These are phyloP conservation scores for Diprion similis DNA, from an alignment of 1,140 invertebrate genomes.

Conservation along the genomic window DNA sequence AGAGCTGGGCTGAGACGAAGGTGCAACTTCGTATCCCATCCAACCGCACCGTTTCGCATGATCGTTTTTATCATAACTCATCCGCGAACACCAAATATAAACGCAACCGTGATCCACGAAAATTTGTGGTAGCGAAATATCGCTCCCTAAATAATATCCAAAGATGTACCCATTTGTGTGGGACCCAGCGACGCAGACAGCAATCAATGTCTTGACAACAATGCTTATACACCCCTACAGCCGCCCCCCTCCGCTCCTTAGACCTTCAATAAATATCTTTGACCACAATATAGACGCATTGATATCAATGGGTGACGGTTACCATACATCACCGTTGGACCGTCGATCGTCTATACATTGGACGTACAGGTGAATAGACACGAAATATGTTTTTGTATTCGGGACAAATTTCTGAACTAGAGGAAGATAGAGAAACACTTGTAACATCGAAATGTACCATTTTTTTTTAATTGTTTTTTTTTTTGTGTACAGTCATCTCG, in stretches of 20 bases:
- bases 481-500: too few species aligned
- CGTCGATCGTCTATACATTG: neutral
- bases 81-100: neutral
- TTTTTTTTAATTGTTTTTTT: too few species aligned
- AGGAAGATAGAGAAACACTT: too few species aligned
- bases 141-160: neutral
- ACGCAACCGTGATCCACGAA: neutral
- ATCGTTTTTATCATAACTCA: neutral
- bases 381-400: neutral
- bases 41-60: too few species aligned
- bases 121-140: neutral
- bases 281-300: slow-evolving; percentile 2
- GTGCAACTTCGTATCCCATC: too few species aligned
- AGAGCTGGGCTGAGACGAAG: too few species aligned
- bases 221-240: neutral
- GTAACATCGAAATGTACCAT: too few species aligned
- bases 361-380: neutral
- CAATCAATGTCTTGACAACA: slow-evolving; percentile 7
- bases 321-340: neutral
- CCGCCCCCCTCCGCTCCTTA: neutral
- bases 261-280: neutral
- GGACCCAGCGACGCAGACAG: neutral
- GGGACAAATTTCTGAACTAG: too few species aligned
- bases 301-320: neutral
- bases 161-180: neutral